A percentile compares a stretch with the other conserved stretches of the same genome.
Evolutionary conservation across 2,888 invertebrate genomes (phyloP).

Genomic region (Drosophila infuscata): DNA sequence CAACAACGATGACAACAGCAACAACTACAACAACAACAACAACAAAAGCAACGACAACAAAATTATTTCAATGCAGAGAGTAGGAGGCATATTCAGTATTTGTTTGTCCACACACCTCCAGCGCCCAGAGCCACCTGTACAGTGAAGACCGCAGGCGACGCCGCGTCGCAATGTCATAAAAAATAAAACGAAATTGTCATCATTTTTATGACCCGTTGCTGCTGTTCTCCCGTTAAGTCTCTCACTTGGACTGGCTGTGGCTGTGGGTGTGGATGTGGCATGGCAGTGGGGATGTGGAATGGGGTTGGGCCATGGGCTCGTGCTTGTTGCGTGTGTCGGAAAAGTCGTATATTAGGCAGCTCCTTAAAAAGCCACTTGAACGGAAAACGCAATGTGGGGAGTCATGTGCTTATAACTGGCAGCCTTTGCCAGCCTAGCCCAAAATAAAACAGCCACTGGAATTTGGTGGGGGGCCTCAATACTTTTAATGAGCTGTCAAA

Average conservation of each 20-base stretch:
- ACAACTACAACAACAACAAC: constrained; percentile 15
- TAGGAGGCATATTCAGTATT: constrained; percentile 32
- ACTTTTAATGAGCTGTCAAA: constrained; percentile 76
- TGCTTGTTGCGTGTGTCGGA: constrained; percentile 62
- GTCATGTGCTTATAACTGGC: constrained; percentile 1
- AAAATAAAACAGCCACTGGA: constrained; percentile 36
- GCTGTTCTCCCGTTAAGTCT: constrained; percentile 49
- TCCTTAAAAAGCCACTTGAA: constrained; percentile 68
- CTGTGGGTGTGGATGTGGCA: not conserved
- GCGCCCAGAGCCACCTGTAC: constrained; percentile 50
- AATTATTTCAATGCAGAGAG: constrained; percentile 48
- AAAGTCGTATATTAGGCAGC: constrained; percentile 76
- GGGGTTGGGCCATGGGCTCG: constrained; percentile 16
- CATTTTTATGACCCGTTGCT: constrained; percentile 69
- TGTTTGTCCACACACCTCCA: constrained; percentile 17
- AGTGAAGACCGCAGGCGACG: constrained; percentile 61
- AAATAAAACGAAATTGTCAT: constrained; percentile 78
- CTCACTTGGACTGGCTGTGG: constrained; percentile 8
- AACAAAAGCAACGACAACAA: constrained; percentile 25
- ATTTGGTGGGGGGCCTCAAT: constrained; percentile 33
- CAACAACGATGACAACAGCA: constrained; percentile 49
- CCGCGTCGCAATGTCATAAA: constrained; percentile 64
- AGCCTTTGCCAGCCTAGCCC: constrained; percentile 5
- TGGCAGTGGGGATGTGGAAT: not conserved
- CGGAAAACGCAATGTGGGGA: constrained; percentile 51